phyloP scores from a whole-genome alignment of 2,797 vertebrate genomes.

The Chaetophractus vellerosus region DNA sequence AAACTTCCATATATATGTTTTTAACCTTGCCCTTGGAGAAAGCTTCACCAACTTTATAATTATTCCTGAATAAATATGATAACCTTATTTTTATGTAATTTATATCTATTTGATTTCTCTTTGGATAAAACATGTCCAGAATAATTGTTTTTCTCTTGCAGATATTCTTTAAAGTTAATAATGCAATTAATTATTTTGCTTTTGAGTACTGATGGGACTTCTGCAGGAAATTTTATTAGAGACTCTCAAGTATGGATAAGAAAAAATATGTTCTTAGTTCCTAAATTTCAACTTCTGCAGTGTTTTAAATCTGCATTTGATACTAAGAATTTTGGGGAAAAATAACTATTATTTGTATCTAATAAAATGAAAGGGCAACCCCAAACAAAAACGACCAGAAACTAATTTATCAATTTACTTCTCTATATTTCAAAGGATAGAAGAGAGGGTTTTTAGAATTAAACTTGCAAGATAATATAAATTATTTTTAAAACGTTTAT shows the following conservation, averaged over 20 bases:
- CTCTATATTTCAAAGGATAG: neutral
- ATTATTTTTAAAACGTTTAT: neutral
- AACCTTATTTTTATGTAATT: neutral
- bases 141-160: neutral
- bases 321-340: neutral
- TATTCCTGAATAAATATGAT: neutral
- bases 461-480: neutral
- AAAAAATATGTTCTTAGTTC: neutral
- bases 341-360: neutral
- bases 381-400: neutral
- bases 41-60: neutral
- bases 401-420: neutral
- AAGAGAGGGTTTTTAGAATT: neutral
- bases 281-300: neutral
- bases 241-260: neutral
- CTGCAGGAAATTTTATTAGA: neutral
- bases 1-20: neutral
- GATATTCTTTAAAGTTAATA: neutral
- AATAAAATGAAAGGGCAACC: neutral
- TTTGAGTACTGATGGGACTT: neutral
- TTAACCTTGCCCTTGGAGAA: neutral
- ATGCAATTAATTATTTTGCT: neutral
- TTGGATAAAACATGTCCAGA: neutral
- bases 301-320: neutral
- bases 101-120: neutral